Evolutionary conservation across 2,797 vertebrate species (phyloP).

Genomic region (Podargus strigoides): DNA sequence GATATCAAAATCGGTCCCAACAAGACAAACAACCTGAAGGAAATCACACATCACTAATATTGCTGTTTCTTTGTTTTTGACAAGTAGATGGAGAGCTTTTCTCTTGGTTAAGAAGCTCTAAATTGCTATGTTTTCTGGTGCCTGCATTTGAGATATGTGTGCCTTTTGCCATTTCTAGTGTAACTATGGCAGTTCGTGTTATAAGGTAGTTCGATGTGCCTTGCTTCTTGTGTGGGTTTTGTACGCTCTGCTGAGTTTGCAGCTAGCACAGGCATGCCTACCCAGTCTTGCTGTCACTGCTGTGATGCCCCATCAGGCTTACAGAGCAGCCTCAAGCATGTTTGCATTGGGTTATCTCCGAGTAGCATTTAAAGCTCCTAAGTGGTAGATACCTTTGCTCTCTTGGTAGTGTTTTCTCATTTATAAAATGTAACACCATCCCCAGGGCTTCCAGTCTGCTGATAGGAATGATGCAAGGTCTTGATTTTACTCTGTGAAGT

Average conservation of each 20-base stretch:
- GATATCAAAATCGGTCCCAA: not conserved
- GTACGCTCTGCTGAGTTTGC: not conserved
- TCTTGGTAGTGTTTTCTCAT: not conserved
- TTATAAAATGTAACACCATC: not conserved
- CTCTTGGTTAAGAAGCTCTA: not conserved
- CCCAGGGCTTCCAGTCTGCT: not conserved
- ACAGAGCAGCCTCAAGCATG: not conserved
- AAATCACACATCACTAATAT: not conserved
- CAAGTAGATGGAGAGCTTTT: not conserved
- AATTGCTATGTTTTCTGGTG: accelerated
- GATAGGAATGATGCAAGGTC: not conserved
- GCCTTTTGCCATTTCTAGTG: not conserved
- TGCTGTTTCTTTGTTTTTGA: not conserved
- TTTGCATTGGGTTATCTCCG: not conserved
- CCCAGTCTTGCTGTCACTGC: not conserved
- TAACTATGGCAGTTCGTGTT: not conserved
- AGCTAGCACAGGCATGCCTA: not conserved
- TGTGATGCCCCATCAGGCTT: not conserved
- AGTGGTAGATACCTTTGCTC: not conserved
- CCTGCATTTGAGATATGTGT: not conserved
- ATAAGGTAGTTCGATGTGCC: not conserved
- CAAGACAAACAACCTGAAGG: not conserved
- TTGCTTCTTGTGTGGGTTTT: not conserved
- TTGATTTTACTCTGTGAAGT: not conserved
- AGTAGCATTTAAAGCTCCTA: not conserved